Evolutionary conservation across 2,888 invertebrate species (phyloP).

Genomic region (Lasiommata megera): DNA sequence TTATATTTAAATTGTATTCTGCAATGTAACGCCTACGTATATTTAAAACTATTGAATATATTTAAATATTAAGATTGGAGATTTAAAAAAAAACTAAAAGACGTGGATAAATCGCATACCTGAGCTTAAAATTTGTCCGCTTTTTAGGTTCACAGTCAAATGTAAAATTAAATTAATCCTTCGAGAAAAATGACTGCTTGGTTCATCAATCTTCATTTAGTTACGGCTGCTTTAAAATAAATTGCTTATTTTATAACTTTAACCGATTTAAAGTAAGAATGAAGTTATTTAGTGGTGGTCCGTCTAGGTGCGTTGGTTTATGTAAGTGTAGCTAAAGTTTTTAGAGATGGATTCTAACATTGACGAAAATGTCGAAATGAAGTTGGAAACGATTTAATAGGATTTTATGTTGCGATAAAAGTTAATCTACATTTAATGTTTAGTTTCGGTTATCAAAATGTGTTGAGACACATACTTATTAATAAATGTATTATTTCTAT

Average conservation of each 20-base stretch:
- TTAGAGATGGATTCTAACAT: no score
- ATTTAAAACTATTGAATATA: not conserved
- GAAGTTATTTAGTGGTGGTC: no score
- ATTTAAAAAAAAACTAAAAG: not conserved
- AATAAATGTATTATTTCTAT: no score
- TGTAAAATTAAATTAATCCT: constrained; percentile 16
- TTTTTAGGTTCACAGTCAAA: not conserved
- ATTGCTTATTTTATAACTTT: constrained; percentile 5
- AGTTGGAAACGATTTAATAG: no score
- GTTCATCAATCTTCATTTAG: constrained; percentile 16
- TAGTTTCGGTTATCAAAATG: no score
- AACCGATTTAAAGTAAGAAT: not conserved
- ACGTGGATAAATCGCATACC: not conserved
- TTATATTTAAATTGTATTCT: constrained; percentile 1
- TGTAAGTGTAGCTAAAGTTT: no score
- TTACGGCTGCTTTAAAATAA: constrained; percentile 19
- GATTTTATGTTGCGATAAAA: no score
- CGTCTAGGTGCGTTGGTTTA: no score
- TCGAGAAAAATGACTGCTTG: constrained; percentile 10
- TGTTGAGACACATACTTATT: no score
- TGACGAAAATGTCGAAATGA: no score
- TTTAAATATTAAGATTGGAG: not conserved
- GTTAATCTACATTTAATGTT: no score
- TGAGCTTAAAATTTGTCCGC: not conserved
- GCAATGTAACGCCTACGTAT: constrained; percentile 6